Base-by-base conservation (phyloP, 2,888 invertebrate species). In the Pomacea canaliculata region DNA sequence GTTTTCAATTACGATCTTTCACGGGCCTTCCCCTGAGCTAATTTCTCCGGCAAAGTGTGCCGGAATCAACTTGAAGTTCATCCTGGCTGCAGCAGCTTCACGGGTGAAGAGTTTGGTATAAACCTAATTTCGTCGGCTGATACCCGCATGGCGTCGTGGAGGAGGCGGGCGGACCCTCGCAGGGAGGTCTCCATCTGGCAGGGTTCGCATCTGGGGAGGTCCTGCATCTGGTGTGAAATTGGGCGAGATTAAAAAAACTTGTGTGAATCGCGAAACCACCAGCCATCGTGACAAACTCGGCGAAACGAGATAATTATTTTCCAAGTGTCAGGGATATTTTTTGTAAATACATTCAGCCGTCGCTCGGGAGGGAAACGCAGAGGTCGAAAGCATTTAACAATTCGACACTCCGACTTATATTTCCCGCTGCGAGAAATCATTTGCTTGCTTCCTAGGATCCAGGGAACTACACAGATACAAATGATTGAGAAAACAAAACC, bases 261-360 rank as follows among this genome's bases (percentile, higher is more conserved):
- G 12, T 62, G 13, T 56, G 69, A 23, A 69, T 37, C 48, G 13
- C 23, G 48, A 37, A 27, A 59, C 68, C 27, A 10, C n/a, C 9
- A n/a, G 27, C 49, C 37, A 18, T 56, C 68, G 37, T n/a, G 48
- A 46, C 68, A 46, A 46, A 46, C 19, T 23, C 62, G 62, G 68
- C 27, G 19, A 60, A 19, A n/a, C 62, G 16, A 23, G 49, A 27
- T 68, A 69, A 69, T 74, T 74, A 74, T 74, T 74, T 74, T 74
- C 69, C 69, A 69, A 74, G 74, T 74, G 74, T 74, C 74, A 74
- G 69, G 69, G 74, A 27, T 69, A 69, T 74, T 74, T 74, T 60
- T 62, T 70, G 69, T 69, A 67, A 74, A 62, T 51, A 49, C 74
- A 48, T 37, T 60, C 56, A 56, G 59, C 59, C 46, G 27, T 19